A percentile compares a stretch with the other conserved stretches of the same genome.
Conservation (phyloP, 2,888 invertebrate genomes). For the Metellina segmentata region DNA sequence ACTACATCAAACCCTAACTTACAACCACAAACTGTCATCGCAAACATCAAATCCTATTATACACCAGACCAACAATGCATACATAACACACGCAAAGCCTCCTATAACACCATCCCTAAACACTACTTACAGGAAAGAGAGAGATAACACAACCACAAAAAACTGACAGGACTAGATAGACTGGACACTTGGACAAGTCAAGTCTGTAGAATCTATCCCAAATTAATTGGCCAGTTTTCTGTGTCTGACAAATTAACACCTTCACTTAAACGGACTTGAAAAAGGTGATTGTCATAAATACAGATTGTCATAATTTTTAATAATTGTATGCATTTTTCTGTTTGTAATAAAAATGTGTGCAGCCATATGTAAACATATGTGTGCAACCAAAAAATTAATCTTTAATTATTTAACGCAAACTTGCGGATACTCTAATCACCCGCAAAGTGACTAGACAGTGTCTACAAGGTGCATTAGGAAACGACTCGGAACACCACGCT, state of each 20-base stretch:
- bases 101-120: not conserved
- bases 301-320: not conserved
- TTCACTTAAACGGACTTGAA: conserved; percentile 16
- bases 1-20: too few species aligned
- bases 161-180: not conserved
- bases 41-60: not conserved
- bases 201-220: conserved; percentile 6
- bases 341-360: too few species aligned
- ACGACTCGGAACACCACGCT: too few species aligned
- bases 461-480: too few species aligned
- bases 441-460: too few species aligned
- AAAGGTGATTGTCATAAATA: conserved; percentile 33
- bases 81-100: not conserved
- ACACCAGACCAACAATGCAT: not conserved
- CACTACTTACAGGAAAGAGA: not conserved
- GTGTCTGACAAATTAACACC: conserved; percentile 61
- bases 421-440: too few species aligned
- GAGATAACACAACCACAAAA: not conserved
- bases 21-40: not conserved
- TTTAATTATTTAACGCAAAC: too few species aligned
- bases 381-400: too few species aligned
- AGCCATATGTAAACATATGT: too few species aligned
- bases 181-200: too few species aligned
- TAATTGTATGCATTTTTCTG: too few species aligned
- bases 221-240: conserved; percentile 58